These are phyloP conservation scores for Pseudochromis fuscus DNA, from an alignment of 2,797 vertebrate genomes.

Conservation along the genomic window DNA sequence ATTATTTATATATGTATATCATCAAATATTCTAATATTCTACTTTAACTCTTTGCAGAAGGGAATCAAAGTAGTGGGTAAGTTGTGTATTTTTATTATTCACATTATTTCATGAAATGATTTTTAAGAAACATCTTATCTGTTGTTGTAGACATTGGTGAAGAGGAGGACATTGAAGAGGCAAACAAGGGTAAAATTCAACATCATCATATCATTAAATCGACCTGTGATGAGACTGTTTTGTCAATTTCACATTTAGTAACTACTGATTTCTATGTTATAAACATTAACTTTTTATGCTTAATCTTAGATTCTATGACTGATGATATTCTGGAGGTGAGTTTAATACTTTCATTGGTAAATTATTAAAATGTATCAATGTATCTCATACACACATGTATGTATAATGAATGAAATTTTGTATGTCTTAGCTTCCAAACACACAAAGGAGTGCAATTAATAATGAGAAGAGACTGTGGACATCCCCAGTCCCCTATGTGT, in stretches of 20 bases:
- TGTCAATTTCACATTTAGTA: not conserved
- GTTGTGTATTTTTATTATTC: not conserved
- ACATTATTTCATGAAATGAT: rapidly evolving
- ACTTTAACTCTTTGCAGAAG: constrained; percentile 37
- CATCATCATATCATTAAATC: not conserved
- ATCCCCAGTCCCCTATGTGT: constrained; percentile 52
- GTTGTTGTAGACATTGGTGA: constrained; percentile 48
- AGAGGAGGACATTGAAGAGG: constrained; percentile 9
- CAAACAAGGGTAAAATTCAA: constrained; percentile 63
- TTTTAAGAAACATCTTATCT: constrained; percentile 1
- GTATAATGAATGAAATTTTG: not conserved
- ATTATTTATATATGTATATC: too few species aligned
- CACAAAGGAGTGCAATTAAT: constrained; percentile 18
- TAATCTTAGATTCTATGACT: not conserved
- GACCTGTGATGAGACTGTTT: not conserved
- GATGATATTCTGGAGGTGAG: constrained; percentile 66
- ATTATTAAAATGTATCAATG: rapidly evolving
- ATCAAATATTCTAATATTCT: too few species aligned
- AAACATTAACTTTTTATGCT: not conserved
- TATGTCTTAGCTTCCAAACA: not conserved
- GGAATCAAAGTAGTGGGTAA: constrained; percentile 7
- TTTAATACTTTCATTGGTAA: not conserved
- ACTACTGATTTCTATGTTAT: not conserved
- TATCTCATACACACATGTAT: not conserved
- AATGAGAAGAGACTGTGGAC: not conserved